Evolutionary conservation across 2,888 invertebrate genomes (phyloP).

Genomic region (Parnassius orleans): DNA sequence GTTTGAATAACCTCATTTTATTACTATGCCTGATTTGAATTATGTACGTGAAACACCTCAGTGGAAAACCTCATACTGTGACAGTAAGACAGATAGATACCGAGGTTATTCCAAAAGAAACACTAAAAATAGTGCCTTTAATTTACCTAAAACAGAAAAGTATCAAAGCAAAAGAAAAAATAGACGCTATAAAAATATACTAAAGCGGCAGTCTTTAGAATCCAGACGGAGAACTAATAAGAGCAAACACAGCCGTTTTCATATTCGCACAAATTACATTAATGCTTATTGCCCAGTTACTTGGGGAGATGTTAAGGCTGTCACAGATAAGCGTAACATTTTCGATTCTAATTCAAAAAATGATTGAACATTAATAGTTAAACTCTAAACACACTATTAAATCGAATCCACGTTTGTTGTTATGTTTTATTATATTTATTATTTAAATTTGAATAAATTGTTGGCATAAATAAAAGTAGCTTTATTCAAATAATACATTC

Average conservation of each 20-base stretch:
- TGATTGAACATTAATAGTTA: constrained; percentile 9
- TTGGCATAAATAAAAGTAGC: no score
- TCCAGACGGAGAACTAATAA: constrained; percentile 63
- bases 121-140: no score
- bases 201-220: constrained; percentile 34
- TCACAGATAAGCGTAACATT: constrained; percentile 43
- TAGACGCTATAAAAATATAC: constrained; percentile 43
- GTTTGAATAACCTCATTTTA: no score
- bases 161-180: constrained; percentile 30
- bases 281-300: constrained; percentile 60
- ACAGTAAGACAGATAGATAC: no score
- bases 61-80: no score
- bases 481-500: no score
- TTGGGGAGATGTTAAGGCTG: constrained; percentile 44
- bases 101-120: no score
- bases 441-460: not conserved
- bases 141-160: no score
- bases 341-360: constrained; percentile 21
- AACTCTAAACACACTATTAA: constrained; percentile 5
- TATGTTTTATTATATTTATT: not conserved
- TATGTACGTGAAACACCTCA: no score
- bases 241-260: constrained; percentile 63
- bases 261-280: constrained; percentile 74
- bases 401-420: not conserved
- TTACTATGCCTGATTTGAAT: no score